Evolutionary conservation across 2,797 vertebrate genomes (phyloP), one percentile per base, ranked within the genome.

Genomic region (Pempheris klunzingeri): DNA sequence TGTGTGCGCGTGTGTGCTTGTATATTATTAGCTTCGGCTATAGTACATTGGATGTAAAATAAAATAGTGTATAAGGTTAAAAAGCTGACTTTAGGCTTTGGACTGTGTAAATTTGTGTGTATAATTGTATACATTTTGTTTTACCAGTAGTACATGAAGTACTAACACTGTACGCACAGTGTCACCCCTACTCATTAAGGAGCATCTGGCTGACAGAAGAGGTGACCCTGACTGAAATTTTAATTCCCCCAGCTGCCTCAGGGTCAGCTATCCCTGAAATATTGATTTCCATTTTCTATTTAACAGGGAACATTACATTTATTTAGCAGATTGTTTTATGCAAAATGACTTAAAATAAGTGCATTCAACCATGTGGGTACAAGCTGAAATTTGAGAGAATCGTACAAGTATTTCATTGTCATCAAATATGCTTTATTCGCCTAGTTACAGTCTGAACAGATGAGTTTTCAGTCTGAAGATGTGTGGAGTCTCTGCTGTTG

Each of bases 271-370:
- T 85, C 68, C 36, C 78, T 87, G 67, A 88, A 89, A 87, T 93
- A 90, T 92, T 87, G 84, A 90, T 92, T 89, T 72, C 54, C 83
- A 49, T 87, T 80, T 75, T 90, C 76, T 82, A 43, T 83, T 77
- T 80, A 82, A 82, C 63, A 76, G 39, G 65, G 26, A 71, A 74
- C 73, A 83, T n/a, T n/a, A n/a, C n/a, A n/a, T n/a, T n/a, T n/a
- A n/a, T n/a, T n/a, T n/a, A n/a, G n/a, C n/a, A n/a, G n/a, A n/a
- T n/a, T n/a, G n/a, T n/a, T n/a, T n/a, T n/a, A n/a, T n/a, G n/a
- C n/a, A n/a, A n/a, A n/a, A n/a, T n/a, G n/a, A n/a, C n/a, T n/a
- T n/a, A n/a, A n/a, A n/a, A n/a, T n/a, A n/a, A n/a, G n/a, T n/a
- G n/a, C n/a, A n/a, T n/a, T n/a, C n/a, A n/a, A n/a, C n/a, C n/a